phyloP scores from a whole-genome alignment of 2,797 vertebrate species.

The Vireo griseus region DNA sequence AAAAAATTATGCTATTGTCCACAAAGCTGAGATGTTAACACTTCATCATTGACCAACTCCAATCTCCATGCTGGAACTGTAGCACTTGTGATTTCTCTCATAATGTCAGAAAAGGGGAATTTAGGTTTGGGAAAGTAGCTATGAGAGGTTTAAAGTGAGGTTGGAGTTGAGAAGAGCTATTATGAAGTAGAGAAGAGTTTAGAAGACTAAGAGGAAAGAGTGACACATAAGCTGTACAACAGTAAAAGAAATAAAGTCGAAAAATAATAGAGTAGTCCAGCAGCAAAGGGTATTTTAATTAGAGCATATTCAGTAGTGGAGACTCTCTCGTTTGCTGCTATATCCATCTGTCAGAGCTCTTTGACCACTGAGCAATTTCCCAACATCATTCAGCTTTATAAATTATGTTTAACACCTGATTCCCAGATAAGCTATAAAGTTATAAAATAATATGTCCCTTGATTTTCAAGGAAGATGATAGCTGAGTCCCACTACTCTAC shows the following conservation, averaged over 20 bases:
- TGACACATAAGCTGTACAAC: background rate
- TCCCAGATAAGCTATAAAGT: background rate
- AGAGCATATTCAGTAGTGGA: background rate
- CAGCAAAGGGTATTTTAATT: background rate
- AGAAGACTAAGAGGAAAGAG: background rate
- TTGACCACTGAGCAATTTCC: background rate
- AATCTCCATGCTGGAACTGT: background rate
- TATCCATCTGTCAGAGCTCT: background rate
- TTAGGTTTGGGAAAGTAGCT: background rate
- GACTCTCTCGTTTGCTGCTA: background rate
- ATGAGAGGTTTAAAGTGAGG: background rate
- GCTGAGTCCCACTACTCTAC: background rate
- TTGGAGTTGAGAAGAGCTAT: background rate
- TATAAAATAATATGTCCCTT: background rate
- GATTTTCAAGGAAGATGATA: background rate
- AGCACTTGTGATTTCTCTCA: background rate
- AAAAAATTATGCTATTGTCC: background rate
- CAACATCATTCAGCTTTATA: background rate
- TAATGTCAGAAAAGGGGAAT: background rate
- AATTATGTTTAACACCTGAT: background rate
- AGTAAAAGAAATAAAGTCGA: background rate
- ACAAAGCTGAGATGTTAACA: background rate
- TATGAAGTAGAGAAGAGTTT: background rate
- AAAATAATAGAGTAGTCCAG: background rate
- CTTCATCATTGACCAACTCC: background rate